Percentiles rank a stretch among this genome's conserved stretches.
These are phyloP conservation scores for Drosophila suzukii DNA, from an alignment of 1,140 invertebrate species.

Conservation along the genomic window DNA sequence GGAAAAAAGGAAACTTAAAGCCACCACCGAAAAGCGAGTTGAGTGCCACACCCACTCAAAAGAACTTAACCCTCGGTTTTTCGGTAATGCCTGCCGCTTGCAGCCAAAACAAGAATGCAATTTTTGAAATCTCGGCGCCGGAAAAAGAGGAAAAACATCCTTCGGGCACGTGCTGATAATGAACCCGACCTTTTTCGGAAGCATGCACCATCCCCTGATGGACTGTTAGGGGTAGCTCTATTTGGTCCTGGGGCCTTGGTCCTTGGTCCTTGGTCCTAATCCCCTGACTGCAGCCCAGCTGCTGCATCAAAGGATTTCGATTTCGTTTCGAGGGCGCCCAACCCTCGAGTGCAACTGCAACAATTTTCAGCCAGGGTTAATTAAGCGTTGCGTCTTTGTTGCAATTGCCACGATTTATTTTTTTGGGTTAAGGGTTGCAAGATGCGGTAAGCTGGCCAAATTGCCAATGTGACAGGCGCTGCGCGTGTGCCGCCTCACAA, in stretches of 20 bases:
- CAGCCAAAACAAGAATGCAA: conserved; percentile 73
- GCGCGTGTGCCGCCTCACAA: conserved; percentile 57
- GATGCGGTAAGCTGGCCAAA: conserved; percentile 66
- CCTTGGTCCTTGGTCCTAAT: conserved; percentile 40
- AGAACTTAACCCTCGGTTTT: conserved; percentile 9
- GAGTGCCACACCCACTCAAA: conserved; percentile 21
- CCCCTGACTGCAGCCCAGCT: conserved; percentile 65
- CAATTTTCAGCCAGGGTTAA: conserved; percentile 59
- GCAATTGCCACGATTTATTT: conserved; percentile 49
- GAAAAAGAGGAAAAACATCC: conserved; percentile 44
- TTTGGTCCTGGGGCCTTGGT: conserved; percentile 12
- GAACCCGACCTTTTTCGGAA: conserved; percentile 56
- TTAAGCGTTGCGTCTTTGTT: conserved; percentile 78
- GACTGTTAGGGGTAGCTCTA: conserved; percentile 51
- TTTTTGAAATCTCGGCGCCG: conserved; percentile 71
- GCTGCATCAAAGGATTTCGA: conserved; percentile 68
- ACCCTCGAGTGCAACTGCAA: conserved; percentile 60
- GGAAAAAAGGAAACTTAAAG: conserved; percentile 29
- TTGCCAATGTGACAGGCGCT: conserved; percentile 71
- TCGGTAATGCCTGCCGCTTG: conserved; percentile 32
- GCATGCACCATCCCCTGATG: conserved; percentile 49
- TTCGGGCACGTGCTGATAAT: conserved; percentile 76
- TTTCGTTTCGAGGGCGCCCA: conserved; percentile 7
- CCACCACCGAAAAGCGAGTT: conserved; percentile 51
- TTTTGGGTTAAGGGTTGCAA: conserved; percentile 46